Conservation (phyloP, 2,113 vertebrate genomes). For the Melanerpes formicivorus region DNA sequence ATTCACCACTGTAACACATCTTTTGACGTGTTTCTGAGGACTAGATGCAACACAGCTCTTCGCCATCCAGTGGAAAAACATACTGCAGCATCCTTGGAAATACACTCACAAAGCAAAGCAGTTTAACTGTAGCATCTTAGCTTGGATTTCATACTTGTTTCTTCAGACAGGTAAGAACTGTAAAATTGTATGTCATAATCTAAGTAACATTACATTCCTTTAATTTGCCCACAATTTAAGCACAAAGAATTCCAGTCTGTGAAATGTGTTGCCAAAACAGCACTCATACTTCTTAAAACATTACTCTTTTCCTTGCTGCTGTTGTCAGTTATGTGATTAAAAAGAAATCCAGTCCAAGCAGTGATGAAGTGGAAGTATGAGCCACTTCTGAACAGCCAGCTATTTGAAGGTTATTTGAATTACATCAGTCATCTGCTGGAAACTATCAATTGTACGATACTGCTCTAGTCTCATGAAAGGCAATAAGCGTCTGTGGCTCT, state of each 20-base stretch:
- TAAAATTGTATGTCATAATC: not conserved
- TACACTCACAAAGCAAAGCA: not conserved
- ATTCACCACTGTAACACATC: not conserved
- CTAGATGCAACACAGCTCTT: not conserved
- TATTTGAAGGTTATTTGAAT: constrained; percentile 19
- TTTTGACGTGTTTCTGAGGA: constrained; percentile 12
- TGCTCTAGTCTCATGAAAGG: not conserved
- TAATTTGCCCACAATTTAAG: not conserved
- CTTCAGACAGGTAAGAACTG: not conserved
- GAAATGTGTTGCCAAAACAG: not conserved
- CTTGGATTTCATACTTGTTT: not conserved
- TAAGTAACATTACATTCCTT: not conserved
- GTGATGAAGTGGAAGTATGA: not conserved
- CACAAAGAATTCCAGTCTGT: not conserved
- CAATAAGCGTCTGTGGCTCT: not conserved
- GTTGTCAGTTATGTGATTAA: not conserved
- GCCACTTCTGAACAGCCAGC: not conserved
- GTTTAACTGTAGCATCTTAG: not conserved
- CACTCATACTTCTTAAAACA: not conserved
- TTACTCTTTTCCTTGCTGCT: not conserved
- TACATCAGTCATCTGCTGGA: not conserved
- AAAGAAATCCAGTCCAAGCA: not conserved
- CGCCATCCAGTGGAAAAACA: not conserved
- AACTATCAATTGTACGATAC: not conserved
- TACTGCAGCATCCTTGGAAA: not conserved